Percentiles rank a stretch among this genome's conserved stretches.
Conservation (phyloP, 2,797 vertebrate genomes). For the Martes flavigula region DNA sequence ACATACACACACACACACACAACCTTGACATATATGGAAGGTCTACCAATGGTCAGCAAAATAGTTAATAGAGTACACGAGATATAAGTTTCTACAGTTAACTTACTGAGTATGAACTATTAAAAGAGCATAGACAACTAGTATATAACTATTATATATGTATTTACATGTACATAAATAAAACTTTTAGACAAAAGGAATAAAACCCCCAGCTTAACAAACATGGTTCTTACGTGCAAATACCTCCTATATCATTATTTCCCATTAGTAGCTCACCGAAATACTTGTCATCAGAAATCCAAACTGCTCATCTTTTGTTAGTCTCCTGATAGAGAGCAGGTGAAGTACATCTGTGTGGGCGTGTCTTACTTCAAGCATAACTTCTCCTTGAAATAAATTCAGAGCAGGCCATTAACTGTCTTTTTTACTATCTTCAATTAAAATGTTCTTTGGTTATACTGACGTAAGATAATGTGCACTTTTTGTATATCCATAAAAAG, state of each 20-base stretch:
- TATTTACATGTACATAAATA: background rate
- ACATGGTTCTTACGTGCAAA: background rate
- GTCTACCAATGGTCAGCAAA: background rate
- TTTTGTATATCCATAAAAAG: background rate
- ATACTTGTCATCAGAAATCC: background rate
- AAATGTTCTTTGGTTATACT: background rate
- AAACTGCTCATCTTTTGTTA: background rate
- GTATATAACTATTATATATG: background rate
- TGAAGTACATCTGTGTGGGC: background rate
- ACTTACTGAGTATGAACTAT: background rate
- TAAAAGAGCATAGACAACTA: background rate
- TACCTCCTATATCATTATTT: background rate
- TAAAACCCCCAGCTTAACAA: background rate
- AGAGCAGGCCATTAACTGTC: background rate
- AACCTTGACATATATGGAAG: background rate
- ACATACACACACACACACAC: background rate
- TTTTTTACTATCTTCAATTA: slow-evolving; percentile 13
- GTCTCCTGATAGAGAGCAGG: background rate
- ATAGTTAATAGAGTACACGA: background rate
- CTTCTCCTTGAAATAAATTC: slow-evolving; percentile 34
- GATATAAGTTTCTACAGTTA: background rate
- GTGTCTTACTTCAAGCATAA: slow-evolving; percentile 17
- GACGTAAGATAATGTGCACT: background rate
- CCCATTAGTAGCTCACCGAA: background rate
- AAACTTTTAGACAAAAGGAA: background rate